Percentiles rank a stretch among this genome's conserved stretches.
phyloP scores from a whole-genome alignment of 2,888 invertebrate genomes.

The Gasteruption jaculator region DNA sequence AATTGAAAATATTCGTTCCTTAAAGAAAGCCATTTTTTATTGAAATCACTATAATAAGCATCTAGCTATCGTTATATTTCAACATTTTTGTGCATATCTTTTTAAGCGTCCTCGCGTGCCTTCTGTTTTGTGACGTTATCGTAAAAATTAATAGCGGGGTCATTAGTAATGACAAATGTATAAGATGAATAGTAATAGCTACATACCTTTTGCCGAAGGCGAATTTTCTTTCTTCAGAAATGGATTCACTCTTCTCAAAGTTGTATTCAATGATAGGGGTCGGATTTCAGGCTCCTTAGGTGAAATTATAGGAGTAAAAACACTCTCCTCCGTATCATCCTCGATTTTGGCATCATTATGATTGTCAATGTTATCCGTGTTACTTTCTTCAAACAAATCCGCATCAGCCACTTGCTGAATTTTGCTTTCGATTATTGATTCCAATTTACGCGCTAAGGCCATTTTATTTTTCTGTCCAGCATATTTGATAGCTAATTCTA shows the following conservation, averaged over 20 bases:
- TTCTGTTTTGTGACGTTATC: too few species aligned
- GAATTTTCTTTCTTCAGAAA: constrained; percentile 51
- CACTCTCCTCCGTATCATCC: constrained; percentile 28
- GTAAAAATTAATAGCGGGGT: too few species aligned
- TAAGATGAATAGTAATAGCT: neutral
- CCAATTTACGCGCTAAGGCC: constrained; percentile 74
- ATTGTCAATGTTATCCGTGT: constrained; percentile 27
- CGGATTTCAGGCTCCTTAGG: constrained; percentile 35
- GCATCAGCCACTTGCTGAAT: constrained; percentile 34
- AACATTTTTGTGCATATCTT: too few species aligned
- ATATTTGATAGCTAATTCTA: constrained; percentile 85
- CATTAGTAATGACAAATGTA: too few species aligned
- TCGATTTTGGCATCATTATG: constrained; percentile 15
- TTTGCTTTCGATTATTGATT: constrained; percentile 40
- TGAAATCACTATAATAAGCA: too few species aligned
- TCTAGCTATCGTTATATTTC: too few species aligned
- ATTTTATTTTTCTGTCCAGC: constrained; percentile 73
- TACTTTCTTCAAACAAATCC: constrained; percentile 30
- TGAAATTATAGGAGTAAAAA: constrained; percentile 27
- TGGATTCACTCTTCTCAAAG: constrained; percentile 49
- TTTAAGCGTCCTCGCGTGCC: too few species aligned
- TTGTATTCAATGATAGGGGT: constrained; percentile 34
- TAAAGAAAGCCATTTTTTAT: too few species aligned
- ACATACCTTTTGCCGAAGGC: constrained; percentile 20
- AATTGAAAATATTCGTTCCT: too few species aligned